phyloP scores from a whole-genome alignment of 2,797 vertebrate species.

The Epinephelus awoara region DNA sequence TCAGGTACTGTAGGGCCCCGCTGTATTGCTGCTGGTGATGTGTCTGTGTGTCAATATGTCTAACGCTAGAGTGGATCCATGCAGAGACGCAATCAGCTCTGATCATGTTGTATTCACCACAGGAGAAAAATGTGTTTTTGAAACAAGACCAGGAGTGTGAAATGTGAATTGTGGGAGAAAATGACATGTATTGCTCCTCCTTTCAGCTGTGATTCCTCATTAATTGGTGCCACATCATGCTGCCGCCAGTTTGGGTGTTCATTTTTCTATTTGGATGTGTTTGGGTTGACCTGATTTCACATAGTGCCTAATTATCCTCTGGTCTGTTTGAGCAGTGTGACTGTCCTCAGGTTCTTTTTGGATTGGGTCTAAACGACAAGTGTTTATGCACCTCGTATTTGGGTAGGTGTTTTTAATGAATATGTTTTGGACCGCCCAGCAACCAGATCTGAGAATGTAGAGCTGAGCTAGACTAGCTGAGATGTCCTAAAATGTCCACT shows the following conservation, averaged over 20 bases:
- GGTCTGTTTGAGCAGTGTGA: slow-evolving; percentile 8
- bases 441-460: neutral
- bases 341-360: neutral
- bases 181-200: neutral
- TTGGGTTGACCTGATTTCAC: slow-evolving; percentile 16
- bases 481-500: neutral
- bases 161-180: neutral
- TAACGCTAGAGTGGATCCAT: neutral
- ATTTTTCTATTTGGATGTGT: slow-evolving; percentile 2
- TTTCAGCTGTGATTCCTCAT: slow-evolving; percentile 22
- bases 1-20: neutral
- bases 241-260: slow-evolving; percentile 1
- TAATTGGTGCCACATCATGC: slow-evolving; percentile 30
- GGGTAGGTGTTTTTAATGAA: neutral
- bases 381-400: neutral
- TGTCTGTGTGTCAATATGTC: neutral
- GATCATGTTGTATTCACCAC: neutral
- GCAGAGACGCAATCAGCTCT: neutral
- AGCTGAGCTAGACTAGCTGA: neutral
- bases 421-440: neutral
- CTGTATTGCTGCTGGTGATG: neutral
- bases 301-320: slow-evolving; percentile 8
- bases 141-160: neutral
- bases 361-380: too few relatives aligned
- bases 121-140: neutral